Evolutionary conservation across 1,140 invertebrate species (phyloP).

Genomic region (Drosophila melanica): DNA sequence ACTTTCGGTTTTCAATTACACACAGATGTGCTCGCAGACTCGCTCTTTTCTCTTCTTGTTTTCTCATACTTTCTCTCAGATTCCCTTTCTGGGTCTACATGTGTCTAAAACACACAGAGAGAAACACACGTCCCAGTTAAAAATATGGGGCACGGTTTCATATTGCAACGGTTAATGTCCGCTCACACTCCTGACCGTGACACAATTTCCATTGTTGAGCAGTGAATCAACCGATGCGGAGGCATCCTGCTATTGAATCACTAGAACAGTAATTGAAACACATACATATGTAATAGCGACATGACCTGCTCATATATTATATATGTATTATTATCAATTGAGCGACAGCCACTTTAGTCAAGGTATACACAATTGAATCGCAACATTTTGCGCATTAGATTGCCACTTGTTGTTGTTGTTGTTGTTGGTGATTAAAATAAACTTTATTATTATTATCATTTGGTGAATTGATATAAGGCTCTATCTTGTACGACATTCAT

Average conservation of each 20-base stretch:
- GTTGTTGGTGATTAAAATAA: conserved; percentile 45
- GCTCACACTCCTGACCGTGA: conserved; percentile 77
- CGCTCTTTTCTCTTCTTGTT: conserved; percentile 13
- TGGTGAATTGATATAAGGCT: conserved; percentile 64
- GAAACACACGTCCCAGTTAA: conserved; percentile 37
- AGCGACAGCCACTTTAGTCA: conserved; percentile 17
- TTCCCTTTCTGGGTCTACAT: background rate
- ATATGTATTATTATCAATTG: conserved; percentile 35
- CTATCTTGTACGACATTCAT: conserved; percentile 46
- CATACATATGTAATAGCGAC: background rate
- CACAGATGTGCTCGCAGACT: conserved; percentile 31
- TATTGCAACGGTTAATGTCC: conserved; percentile 21
- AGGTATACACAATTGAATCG: conserved; percentile 20
- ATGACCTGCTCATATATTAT: conserved; percentile 14
- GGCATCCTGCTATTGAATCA: conserved; percentile 25
- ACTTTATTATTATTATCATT: conserved; percentile 52
- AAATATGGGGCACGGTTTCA: conserved; percentile 47
- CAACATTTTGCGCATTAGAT: conserved; percentile 5
- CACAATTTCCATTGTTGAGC: conserved; percentile 74
- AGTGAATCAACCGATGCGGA: conserved; percentile 27
- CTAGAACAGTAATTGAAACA: conserved; percentile 21
- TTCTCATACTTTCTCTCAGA: conserved; percentile 16
- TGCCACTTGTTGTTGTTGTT: conserved; percentile 11
- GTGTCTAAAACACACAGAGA: conserved; percentile 18
- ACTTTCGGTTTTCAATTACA: conserved; percentile 79